Base-by-base conservation (phyloP, 2,797 vertebrate genomes). In the Tarsius wallacei region DNA sequence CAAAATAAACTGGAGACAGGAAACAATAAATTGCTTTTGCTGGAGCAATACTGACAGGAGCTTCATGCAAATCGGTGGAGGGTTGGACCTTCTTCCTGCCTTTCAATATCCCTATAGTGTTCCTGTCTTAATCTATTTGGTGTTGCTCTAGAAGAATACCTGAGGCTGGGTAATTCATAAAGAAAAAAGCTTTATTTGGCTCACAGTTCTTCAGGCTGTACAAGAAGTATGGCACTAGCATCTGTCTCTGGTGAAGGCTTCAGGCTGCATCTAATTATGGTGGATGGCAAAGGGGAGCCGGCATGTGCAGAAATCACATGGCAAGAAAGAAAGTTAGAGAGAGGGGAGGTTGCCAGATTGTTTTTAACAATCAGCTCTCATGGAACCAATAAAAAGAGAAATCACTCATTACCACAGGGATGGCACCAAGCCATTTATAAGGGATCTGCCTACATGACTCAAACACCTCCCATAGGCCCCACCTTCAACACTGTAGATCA, bases 1-100 rank as follows among this genome's bases (percentile, higher is more conserved):
- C 78, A 66, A 76, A 93, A 73, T 36, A 73, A 91, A 83, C 61
- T 89, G 80, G 66, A 85, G 26, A 81, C 5, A 84, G 42, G 33
- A 84, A 92, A 26, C 24, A 80, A 33, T 22, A 31, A 87, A 90
- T 33, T 81, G 33, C 4, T 78, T 84, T 71, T 64, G 12, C 14
- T 85, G 61, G 70, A 47, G 49, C n/a, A 47, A 22, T 42, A 55
- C 24, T 51, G 57, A 94, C 42, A 53, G 47, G 16, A 92, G 31
- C 59, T 80, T 70, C 53, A 70, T 36, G 9, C 47, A 47, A 80
- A 84, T 12, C 21, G 16, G 74, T 74, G n/a, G 21, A 73, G 66
- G 66, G 33, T 66, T 81, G 14, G 10, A 51, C 26, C 31, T 8
- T 80, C 28, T 28, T 83, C 42, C 42, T 80, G 15, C 10, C 55